Evolutionary conservation across 2,888 invertebrate species (phyloP).

Genomic region (Philaethria dido): DNA sequence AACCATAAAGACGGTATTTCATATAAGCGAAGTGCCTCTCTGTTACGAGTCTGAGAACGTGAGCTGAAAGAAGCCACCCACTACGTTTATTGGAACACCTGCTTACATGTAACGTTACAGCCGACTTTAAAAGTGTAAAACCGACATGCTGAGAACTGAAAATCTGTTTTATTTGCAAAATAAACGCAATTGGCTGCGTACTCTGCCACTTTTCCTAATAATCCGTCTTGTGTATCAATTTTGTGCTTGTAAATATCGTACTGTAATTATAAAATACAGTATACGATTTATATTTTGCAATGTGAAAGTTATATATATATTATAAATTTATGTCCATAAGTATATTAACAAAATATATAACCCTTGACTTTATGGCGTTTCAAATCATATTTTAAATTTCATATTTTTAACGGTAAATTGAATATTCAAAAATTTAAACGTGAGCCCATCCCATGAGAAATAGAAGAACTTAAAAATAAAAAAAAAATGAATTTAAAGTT

Average conservation of each 20-base stretch:
- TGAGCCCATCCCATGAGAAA: too few relatives aligned
- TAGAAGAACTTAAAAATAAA: too few relatives aligned
- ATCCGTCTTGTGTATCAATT: conserved; percentile 33
- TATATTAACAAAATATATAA: too few relatives aligned
- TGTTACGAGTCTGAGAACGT: conserved; percentile 71
- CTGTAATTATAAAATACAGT: conserved; percentile 23
- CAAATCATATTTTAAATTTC: too few relatives aligned
- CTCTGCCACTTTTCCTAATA: conserved; percentile 30
- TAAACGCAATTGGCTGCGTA: conserved; percentile 39
- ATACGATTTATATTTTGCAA: neutral
- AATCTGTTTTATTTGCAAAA: conserved; percentile 38
- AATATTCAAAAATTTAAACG: too few relatives aligned
- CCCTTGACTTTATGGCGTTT: too few relatives aligned
- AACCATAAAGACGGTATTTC: conserved; percentile 74
- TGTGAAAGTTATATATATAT: too few relatives aligned
- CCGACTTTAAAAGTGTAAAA: conserved; percentile 43
- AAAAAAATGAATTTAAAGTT: too few relatives aligned
- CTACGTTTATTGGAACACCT: conserved; percentile 71
- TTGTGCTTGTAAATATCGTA: conserved; percentile 14
- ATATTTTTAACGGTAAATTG: too few relatives aligned
- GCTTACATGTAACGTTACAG: conserved; percentile 55
- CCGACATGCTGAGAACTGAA: conserved; percentile 28
- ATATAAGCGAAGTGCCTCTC: conserved; percentile 68
- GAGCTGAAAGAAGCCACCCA: conserved; percentile 66
- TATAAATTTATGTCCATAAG: too few relatives aligned